Conservation (phyloP, 2,113 vertebrate genomes). For the Motacilla tschutschensis region DNA sequence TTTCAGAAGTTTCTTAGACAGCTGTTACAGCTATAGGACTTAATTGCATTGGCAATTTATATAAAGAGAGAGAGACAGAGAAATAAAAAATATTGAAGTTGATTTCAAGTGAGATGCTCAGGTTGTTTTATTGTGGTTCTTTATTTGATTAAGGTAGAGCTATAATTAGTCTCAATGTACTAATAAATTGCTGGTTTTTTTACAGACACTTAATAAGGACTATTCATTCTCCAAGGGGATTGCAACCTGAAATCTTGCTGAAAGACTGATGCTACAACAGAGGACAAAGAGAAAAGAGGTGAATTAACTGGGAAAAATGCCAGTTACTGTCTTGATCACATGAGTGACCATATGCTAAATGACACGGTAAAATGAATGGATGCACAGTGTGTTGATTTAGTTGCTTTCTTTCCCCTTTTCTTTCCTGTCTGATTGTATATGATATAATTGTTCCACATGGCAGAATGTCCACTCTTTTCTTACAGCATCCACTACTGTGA, state of each 20-base stretch:
- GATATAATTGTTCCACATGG: neutral
- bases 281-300: conserved; percentile 60
- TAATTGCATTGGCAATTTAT: neutral
- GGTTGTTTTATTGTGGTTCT: neutral
- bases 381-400: conserved; percentile 12
- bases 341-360: conserved; percentile 65
- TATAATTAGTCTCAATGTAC: conserved; percentile 23
- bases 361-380: conserved; percentile 40
- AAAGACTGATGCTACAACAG: conserved; percentile 39
- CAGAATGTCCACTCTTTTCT: neutral
- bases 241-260: conserved; percentile 43
- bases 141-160: conserved; percentile 21
- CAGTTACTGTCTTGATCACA: conserved; percentile 62
- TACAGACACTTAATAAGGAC: conserved; percentile 24
- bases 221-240: conserved; percentile 14
- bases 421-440: neutral
- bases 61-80: neutral
- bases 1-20: neutral
- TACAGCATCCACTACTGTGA: neutral
- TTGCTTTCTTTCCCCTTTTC: neutral
- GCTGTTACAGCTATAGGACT: neutral
- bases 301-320: conserved; percentile 67
- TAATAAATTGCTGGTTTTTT: conserved; percentile 4
- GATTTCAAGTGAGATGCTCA: neutral
- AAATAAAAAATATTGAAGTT: neutral